Base-by-base conservation (phyloP, 2,888 invertebrate species). In the Drosophila mettleri region DNA sequence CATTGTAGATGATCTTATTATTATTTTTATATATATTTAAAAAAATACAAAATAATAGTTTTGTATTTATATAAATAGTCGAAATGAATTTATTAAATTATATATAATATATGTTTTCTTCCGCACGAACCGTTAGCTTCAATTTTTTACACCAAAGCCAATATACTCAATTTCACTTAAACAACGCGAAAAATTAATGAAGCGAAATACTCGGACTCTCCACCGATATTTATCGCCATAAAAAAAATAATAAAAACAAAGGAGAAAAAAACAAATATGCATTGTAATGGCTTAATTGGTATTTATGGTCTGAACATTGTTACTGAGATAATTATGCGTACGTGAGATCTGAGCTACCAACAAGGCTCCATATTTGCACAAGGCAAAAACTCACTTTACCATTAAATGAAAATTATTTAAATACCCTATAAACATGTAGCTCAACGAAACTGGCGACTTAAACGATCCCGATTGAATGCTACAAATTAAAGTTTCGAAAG, bases 271-370 rank as follows among this genome's bases (percentile, higher is more conserved):
- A 69, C 78, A 24, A 53, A 53, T 22, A 64, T 77, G 66, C 74
- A 61, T 52, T 72, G 74, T 86, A 83, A 83, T 86, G 67, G 68
- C 81, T 86, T 83, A 83, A 83, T 83, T 83, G 86, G 78, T 88
- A 88, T 74, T 83, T 84, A 86, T 72, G 74, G 39, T 49, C 52
- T 60, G 60, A 51, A 51, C 72, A 69, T 46, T 38, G 57, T 46
- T n/a, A 51, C 48, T 54, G 49, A 36, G 55, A 63, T 64, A 69
- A 63, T 78, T 60, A 63, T 46, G 51, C 38, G 65, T 49, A 75
- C 87, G 79, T 87, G 82, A 62, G 52, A 58, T 43, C 62, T 52
- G 63, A 65, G 39, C 52, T 45, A 18, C n/a, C 24, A 39, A 16
- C 38, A 31, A 62, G 75, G 38, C 52, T 36, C 22, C 57, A 66